phyloP scores from a whole-genome alignment of 2,888 invertebrate genomes.

The Sphaerophoria rueppellii region DNA sequence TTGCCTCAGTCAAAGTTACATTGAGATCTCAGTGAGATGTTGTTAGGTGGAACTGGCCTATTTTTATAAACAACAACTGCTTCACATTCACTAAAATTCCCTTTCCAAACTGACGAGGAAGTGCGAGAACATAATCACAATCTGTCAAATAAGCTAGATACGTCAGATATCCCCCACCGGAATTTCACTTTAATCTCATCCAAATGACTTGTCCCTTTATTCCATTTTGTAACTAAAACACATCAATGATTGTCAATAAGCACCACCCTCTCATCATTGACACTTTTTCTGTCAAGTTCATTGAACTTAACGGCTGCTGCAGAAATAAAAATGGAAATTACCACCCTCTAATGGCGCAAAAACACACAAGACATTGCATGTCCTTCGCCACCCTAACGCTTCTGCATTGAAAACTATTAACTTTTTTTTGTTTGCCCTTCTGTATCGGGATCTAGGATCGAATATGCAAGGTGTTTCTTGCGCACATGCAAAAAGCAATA shows the following conservation, averaged over 20 bases:
- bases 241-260: conserved; percentile 41
- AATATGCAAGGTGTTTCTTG: conserved; percentile 8
- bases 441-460: not conserved
- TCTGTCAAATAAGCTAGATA: conserved; percentile 21
- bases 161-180: conserved; percentile 15
- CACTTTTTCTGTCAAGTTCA: conserved; percentile 8
- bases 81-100: conserved; percentile 1
- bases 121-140: not conserved
- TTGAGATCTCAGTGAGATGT: too few relatives aligned
- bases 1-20: too few relatives aligned
- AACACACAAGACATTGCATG: conserved; percentile 4
- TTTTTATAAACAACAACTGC: too few relatives aligned
- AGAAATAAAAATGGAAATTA: conserved; percentile 4
- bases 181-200: conserved; percentile 24
- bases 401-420: conserved; percentile 18
- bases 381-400: conserved; percentile 21
- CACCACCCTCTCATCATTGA: conserved; percentile 2
- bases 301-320: conserved; percentile 2
- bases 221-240: conserved; percentile 16
- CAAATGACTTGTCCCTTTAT: conserved; percentile 1
- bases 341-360: conserved; percentile 1
- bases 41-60: too few relatives aligned
- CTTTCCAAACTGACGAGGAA: conserved; percentile 3
- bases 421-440: not conserved
- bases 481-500: conserved; percentile 28